phyloP scores from a whole-genome alignment of 2,888 invertebrate genomes.

The Yponomeuta plumbellus region DNA sequence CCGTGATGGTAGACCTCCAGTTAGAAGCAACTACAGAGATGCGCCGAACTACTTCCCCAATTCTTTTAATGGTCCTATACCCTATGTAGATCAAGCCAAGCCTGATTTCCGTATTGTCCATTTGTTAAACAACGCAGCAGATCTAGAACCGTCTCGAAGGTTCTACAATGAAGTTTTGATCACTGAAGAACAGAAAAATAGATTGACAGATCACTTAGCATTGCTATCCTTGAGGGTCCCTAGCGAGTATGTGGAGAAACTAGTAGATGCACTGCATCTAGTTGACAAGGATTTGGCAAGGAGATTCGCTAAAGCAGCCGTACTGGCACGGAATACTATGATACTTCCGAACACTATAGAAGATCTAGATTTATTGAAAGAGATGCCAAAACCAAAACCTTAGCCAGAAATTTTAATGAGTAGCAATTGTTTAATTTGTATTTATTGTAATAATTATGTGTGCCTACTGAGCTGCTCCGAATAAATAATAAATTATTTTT shows the following conservation, averaged over 20 bases:
- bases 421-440: too few relatives aligned
- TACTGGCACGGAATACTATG: neutral
- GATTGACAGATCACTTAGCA: neutral
- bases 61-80: constrained; percentile 81
- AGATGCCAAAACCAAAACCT: too few relatives aligned
- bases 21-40: constrained; percentile 85
- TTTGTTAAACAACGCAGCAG: too few relatives aligned
- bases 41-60: constrained; percentile 97
- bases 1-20: constrained; percentile 77
- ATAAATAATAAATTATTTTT: too few relatives aligned
- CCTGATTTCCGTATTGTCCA: constrained; percentile 27
- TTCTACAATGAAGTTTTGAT: constrained; percentile 2
- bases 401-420: too few relatives aligned
- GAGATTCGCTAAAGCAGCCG: neutral
- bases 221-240: neutral
- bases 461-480: too few relatives aligned
- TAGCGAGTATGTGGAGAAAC: neutral
- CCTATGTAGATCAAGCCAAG: constrained; percentile 64
- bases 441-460: too few relatives aligned
- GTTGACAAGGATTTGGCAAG: constrained; percentile 7
- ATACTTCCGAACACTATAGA: neutral
- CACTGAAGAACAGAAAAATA: neutral
- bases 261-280: neutral
- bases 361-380: neutral
- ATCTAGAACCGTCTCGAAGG: neutral